Evolutionary conservation across 53 echinoderm and acorn worm species (phyloP).

Genomic region (Luidia sarsii): DNA sequence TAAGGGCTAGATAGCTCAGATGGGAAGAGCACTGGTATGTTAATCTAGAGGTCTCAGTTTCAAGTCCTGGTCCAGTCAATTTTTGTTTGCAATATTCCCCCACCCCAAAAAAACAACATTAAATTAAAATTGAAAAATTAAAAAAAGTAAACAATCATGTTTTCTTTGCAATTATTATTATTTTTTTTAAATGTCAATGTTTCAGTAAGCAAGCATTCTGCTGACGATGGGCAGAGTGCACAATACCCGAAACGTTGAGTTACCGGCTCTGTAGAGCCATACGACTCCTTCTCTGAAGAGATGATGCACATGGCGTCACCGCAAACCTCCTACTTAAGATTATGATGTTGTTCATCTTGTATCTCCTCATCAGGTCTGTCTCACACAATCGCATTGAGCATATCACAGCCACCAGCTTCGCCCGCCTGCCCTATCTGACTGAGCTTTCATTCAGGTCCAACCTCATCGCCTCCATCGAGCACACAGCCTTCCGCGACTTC

Average conservation of each 20-base stretch:
- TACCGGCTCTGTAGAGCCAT: too few relatives aligned
- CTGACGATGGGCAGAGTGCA: not conserved
- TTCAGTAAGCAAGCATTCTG: not conserved
- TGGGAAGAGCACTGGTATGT: too few relatives aligned
- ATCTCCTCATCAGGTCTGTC: constrained; percentile 50
- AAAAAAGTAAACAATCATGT: too few relatives aligned
- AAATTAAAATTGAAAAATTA: constrained; percentile 2
- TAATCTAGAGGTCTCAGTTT: too few relatives aligned
- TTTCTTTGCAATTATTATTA: too few relatives aligned
- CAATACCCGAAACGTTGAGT: too few relatives aligned
- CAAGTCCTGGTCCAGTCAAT: too few relatives aligned
- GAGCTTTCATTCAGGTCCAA: constrained; percentile 44
- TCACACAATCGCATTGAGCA: constrained; percentile 45
- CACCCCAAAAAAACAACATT: too few relatives aligned
- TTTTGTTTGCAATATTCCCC: not conserved
- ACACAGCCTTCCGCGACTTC: constrained; percentile 59
- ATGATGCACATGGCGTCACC: too few relatives aligned
- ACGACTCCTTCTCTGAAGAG: too few relatives aligned
- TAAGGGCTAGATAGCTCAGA: too few relatives aligned
- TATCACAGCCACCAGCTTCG: constrained; percentile 51
- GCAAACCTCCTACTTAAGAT: not conserved
- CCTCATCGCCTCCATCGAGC: constrained; percentile 42
- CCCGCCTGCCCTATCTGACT: constrained; percentile 28
- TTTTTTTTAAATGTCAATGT: too few relatives aligned
- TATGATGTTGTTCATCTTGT: not conserved